phyloP scores from a whole-genome alignment of 2,797 vertebrate species.

The Coranthus polyacanthus region DNA sequence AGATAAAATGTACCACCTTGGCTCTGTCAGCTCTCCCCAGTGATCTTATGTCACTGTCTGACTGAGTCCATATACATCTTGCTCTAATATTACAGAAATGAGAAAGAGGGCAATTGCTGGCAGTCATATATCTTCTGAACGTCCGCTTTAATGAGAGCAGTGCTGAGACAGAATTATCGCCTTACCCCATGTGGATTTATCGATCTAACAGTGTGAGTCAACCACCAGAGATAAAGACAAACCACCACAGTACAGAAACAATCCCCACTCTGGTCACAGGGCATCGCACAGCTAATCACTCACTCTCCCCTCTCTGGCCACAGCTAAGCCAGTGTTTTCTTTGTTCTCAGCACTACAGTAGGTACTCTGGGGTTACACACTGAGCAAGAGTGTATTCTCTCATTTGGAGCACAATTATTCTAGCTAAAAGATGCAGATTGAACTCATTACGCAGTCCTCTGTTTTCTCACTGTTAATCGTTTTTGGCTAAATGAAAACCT shows the following conservation, averaged over 20 bases:
- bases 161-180: slow-evolving; percentile 67
- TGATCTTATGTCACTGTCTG: slow-evolving; percentile 36
- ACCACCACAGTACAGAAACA: slow-evolving; percentile 67
- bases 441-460: slow-evolving; percentile 52
- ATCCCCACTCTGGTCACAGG: slow-evolving; percentile 71
- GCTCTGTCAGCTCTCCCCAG: slow-evolving; percentile 25
- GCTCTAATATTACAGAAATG: slow-evolving; percentile 46
- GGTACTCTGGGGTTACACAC: slow-evolving; percentile 19
- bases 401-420: slow-evolving; percentile 40
- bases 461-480: slow-evolving; percentile 53
- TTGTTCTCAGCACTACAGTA: slow-evolving; percentile 48
- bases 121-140: slow-evolving; percentile 62
- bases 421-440: slow-evolving; percentile 52
- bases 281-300: slow-evolving; percentile 70
- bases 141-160: slow-evolving; percentile 64
- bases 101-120: slow-evolving; percentile 45
- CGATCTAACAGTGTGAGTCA: slow-evolving; percentile 66
- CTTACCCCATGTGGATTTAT: slow-evolving; percentile 71
- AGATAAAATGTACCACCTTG: slow-evolving; percentile 20
- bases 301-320: slow-evolving; percentile 36
- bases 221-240: slow-evolving; percentile 72
- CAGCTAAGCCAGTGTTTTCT: slow-evolving; percentile 35
- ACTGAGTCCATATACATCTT: slow-evolving; percentile 45
- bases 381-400: not conserved
- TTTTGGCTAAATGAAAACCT: slow-evolving; percentile 60